Evolutionary conservation across 2,888 invertebrate species (phyloP), one percentile per base, ranked within the genome.

Genomic region (Coenonympha arcania): DNA sequence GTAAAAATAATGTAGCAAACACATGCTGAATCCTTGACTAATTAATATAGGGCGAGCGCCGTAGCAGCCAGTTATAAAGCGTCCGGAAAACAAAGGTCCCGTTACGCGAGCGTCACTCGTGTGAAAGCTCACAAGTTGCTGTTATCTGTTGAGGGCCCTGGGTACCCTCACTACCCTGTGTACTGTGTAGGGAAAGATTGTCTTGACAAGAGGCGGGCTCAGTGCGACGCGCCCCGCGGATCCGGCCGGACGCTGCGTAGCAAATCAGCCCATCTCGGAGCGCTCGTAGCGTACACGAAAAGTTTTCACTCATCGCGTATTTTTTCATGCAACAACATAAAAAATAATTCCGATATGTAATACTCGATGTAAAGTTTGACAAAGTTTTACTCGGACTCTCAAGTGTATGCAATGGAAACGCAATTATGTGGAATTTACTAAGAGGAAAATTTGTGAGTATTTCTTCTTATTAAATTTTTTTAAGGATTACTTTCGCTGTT

Each of bases 141-240:
- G 63, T 79, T 81, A 73, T 79, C 75, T 76, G 69, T 73, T 63
- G 72, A 76, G 78, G 73, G 76, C 73, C 71, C 71, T 74, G 76
- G 73, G 68, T 73, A 72, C 73, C 30, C n/a, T n/a, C n/a, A n/a
- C n/a, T n/a, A n/a, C n/a, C n/a, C n/a, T n/a, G n/a, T n/a, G n/a
- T n/a, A n/a, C 30, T 30, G 30, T 30, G 30, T 30, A 65, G 69
- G 73, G 72, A 78, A 84, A 84, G 80, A 83, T 83, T 82, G 84
- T 82, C 82, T 83, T 77, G 82, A 80, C 77, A 79, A 76, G 79
- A 73, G 76, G 65, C 60, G 62, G 63, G 74, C 71, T 79, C 85
- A 85, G 85, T 85, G 69, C 73, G 69, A 73, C 73, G 72, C 74
- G 76, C 72, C 74, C 70, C 76, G 73, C 78, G 73, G 70, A 48